Evolutionary conservation across 1,140 invertebrate genomes (phyloP).

Genomic region (Pogonus chalceus): DNA sequence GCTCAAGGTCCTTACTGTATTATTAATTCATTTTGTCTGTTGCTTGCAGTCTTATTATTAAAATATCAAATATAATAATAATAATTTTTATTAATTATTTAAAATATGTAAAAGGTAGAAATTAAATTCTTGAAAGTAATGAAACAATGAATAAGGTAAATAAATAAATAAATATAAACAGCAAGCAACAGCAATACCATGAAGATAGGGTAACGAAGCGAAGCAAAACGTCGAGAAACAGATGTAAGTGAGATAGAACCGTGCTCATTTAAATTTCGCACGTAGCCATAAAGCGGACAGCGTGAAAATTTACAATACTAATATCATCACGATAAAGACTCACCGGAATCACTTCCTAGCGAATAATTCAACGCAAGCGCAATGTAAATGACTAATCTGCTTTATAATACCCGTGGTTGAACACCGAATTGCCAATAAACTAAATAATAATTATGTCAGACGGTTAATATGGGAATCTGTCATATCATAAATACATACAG

Average conservation of each 20-base stretch:
- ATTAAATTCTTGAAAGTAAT: no score
- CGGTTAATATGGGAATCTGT: slow-evolving; percentile 4
- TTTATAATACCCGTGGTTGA: not conserved
- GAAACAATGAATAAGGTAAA: no score
- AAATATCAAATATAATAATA: no score
- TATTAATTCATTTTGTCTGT: no score
- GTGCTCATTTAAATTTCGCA: not conserved
- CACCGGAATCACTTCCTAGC: not conserved
- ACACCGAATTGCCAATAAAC: not conserved
- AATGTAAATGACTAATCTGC: not conserved
- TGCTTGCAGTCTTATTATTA: no score
- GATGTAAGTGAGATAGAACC: not conserved
- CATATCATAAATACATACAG: not conserved
- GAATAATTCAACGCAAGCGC: not conserved
- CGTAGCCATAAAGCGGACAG: not conserved
- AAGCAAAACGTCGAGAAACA: no score
- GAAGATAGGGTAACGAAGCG: no score
- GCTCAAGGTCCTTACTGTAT: no score
- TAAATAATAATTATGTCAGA: slow-evolving; percentile 8
- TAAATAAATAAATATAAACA: no score
- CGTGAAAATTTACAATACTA: slow-evolving; percentile 1
- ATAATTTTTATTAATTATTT: no score
- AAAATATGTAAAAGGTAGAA: no score
- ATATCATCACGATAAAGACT: slow-evolving; percentile 2
- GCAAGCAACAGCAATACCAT: no score